phyloP scores from a whole-genome alignment of 1,140 invertebrate species.

The Ephestia elutella region DNA sequence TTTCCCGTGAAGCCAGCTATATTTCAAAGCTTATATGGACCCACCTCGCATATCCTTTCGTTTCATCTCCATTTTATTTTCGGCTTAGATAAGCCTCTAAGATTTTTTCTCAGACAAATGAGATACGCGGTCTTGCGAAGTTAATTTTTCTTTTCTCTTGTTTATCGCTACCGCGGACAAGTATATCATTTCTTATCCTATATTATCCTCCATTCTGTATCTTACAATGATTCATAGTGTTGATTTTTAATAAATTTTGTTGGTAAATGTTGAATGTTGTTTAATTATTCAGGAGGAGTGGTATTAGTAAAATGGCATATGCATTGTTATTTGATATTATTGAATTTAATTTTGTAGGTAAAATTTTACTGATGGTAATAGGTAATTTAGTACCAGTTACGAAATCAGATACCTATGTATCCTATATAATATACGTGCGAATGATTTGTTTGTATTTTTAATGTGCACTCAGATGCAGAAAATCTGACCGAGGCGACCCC shows the following conservation, averaged over 20 bases:
- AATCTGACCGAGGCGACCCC: no score
- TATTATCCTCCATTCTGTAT: background rate
- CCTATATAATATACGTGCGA: no score
- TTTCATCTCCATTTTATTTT: conserved; percentile 53
- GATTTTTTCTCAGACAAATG: conserved; percentile 39
- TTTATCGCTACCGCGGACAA: background rate
- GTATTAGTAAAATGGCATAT: no score
- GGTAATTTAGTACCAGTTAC: no score
- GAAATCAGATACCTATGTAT: no score
- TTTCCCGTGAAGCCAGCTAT: conserved; percentile 28
- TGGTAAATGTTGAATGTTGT: no score
- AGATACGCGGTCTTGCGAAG: conserved; percentile 16
- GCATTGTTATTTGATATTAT: no score
- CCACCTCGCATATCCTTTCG: conserved; percentile 38
- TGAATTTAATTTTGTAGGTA: no score
- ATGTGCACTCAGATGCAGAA: no score
- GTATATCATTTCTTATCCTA: background rate
- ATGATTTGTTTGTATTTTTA: no score
- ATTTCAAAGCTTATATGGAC: conserved; percentile 40
- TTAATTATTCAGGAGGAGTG: no score
- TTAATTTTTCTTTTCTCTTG: conserved; percentile 7
- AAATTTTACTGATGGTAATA: no score
- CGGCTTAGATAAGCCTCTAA: conserved; percentile 36
- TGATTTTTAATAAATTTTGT: background rate
- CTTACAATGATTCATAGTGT: background rate